These are phyloP conservation scores for Allacma fusca DNA, from an alignment of 2,888 invertebrate species.

Conservation along the genomic window DNA sequence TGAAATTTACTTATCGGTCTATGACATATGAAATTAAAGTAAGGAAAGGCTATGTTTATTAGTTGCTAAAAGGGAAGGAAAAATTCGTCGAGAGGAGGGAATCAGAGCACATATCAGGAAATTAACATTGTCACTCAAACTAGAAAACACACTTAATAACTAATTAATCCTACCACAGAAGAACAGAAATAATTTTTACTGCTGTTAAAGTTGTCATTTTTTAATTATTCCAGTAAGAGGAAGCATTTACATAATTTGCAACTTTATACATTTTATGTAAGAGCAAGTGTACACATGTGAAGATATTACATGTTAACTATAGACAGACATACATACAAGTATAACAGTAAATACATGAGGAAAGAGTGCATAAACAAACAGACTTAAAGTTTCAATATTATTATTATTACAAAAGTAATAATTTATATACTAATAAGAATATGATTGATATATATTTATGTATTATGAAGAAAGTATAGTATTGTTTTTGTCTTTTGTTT, in stretches of 20 bases:
- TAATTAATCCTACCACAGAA: not conserved
- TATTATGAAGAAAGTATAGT: conserved; percentile 2
- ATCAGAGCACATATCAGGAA: not conserved
- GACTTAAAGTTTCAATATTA: conserved; percentile 11
- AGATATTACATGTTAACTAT: not conserved
- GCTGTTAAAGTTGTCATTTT: not conserved
- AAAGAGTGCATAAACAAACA: conserved; percentile 13
- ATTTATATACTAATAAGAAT: conserved; percentile 6
- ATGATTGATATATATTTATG: conserved; percentile 24
- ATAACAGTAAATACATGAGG: not conserved
- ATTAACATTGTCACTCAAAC: conserved; percentile 6
- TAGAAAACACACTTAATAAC: not conserved
- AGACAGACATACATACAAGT: not conserved
- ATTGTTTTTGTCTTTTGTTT: conserved; percentile 11
- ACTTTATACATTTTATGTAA: not conserved
- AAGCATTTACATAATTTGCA: not conserved
- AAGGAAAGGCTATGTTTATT: not conserved
- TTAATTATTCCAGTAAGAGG: not conserved
- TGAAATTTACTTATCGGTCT: conserved; percentile 17
- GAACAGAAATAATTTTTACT: not conserved
- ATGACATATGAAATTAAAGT: not conserved
- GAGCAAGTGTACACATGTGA: not conserved
- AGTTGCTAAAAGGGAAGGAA: not conserved
- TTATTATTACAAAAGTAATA: conserved; percentile 7
- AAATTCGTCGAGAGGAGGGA: not conserved